Percentiles rank a stretch among this genome's conserved stretches.
Evolutionary conservation across 2,113 vertebrate genomes (phyloP).

Genomic region (Leptosomus discolor): DNA sequence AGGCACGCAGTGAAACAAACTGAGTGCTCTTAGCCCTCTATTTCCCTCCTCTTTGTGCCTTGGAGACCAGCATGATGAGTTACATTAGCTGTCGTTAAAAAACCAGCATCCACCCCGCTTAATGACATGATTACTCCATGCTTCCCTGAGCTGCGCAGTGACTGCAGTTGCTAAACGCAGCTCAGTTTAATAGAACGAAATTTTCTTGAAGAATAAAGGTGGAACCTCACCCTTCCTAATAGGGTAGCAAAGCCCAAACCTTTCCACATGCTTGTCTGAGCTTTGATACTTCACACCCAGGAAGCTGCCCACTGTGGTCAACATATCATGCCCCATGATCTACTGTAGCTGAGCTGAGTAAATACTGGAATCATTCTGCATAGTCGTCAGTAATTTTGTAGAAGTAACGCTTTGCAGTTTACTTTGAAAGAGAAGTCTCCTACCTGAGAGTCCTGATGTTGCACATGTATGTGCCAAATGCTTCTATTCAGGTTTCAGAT

Average conservation of each 20-base stretch:
- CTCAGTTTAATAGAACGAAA: not conserved
- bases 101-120: not conserved
- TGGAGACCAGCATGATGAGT: accelerated
- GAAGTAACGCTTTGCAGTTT: not conserved
- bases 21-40: not conserved
- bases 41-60: not conserved
- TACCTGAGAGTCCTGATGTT: not conserved
- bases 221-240: not conserved
- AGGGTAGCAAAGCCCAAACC: not conserved
- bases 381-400: not conserved
- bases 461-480: accelerated
- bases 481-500: not conserved
- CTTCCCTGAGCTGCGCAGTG: not conserved
- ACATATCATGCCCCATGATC: not conserved
- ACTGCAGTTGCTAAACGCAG: not conserved
- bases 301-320: not conserved
- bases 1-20: not conserved
- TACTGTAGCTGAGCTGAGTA: not conserved
- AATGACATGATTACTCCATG: accelerated
- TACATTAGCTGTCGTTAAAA: not conserved
- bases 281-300: not conserved
- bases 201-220: not conserved
- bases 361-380: not conserved
- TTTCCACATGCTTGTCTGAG: not conserved
- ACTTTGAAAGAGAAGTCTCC: not conserved